These are phyloP conservation scores for Sinopyrophorus schimmeli DNA, from an alignment of 2,888 invertebrate species.

Conservation along the genomic window DNA sequence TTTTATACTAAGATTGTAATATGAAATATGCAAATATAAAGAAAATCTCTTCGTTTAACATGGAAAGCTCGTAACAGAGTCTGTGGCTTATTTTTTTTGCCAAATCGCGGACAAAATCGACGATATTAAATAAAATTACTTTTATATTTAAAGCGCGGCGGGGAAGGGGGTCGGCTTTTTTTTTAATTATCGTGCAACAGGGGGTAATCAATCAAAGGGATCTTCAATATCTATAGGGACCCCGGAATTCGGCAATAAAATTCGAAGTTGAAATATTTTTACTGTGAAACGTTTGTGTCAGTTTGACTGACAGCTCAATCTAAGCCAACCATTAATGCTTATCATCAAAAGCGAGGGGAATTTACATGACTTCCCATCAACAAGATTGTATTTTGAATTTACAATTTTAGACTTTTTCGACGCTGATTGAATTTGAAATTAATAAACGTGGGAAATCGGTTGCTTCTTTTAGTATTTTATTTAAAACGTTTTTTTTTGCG, in stretches of 20 bases:
- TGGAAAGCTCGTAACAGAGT: slow-evolving; percentile 10
- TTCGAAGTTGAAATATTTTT: slow-evolving; percentile 14
- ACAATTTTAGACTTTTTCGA: slow-evolving; percentile 2
- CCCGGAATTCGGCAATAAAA: slow-evolving; percentile 15
- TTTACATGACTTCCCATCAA: slow-evolving; percentile 15
- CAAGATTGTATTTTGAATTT: slow-evolving; percentile 9
- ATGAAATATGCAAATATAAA: slow-evolving; percentile 14
- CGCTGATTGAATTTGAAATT: not conserved
- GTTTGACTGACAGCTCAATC: slow-evolving; percentile 23
- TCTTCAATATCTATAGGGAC: slow-evolving; percentile 2
- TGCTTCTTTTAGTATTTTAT: too few species aligned
- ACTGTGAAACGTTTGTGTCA: slow-evolving; percentile 16
- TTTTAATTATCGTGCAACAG: not conserved
- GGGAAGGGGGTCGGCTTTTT: not conserved
- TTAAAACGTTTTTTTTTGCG: too few species aligned
- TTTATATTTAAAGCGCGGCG: not conserved
- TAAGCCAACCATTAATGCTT: slow-evolving; percentile 22
- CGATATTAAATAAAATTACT: not conserved
- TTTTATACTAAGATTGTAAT: slow-evolving; percentile 4
- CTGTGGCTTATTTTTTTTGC: not conserved
- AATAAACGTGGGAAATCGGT: too few species aligned
- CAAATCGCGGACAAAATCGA: not conserved
- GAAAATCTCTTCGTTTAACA: slow-evolving; percentile 11
- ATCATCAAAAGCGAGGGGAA: slow-evolving; percentile 17
- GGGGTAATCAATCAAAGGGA: slow-evolving; percentile 5